Percentiles rank a stretch among this genome's conserved stretches.
phyloP scores from a whole-genome alignment of 2,888 invertebrate species.

The Pachycephus smyrnensis region DNA sequence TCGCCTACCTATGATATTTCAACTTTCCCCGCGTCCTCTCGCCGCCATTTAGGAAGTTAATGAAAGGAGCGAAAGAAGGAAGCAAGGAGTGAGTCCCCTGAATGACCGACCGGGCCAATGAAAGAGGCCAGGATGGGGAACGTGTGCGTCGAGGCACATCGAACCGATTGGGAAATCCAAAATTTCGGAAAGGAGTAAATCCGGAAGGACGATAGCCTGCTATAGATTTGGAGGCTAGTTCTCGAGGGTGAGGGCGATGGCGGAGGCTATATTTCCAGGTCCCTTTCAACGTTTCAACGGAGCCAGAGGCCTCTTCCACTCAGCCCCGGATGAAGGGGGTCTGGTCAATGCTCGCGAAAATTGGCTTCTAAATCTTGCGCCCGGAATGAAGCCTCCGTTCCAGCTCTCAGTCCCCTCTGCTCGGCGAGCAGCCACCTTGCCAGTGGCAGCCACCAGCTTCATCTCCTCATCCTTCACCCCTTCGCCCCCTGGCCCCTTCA shows the following conservation, averaged over 20 bases:
- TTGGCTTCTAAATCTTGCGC: slow-evolving; percentile 63
- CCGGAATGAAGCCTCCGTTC: slow-evolving; percentile 50
- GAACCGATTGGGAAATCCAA: not conserved
- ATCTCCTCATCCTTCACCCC: not conserved
- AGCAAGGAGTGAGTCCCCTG: not conserved
- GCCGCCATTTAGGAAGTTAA: slow-evolving; percentile 44
- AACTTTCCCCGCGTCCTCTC: slow-evolving; percentile 31
- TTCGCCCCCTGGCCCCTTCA: slow-evolving; percentile 26
- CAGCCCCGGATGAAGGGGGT: slow-evolving; percentile 34
- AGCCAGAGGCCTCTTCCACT: slow-evolving; percentile 14
- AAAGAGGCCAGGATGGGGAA: not conserved
- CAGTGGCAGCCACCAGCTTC: not conserved
- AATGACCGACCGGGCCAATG: not conserved
- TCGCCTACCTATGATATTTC: slow-evolving; percentile 30
- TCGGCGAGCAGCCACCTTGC: not conserved
- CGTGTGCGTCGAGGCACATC: slow-evolving; percentile 10
- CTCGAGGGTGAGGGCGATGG: slow-evolving; percentile 1
- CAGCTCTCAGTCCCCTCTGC: slow-evolving; percentile 11
- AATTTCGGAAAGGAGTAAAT: slow-evolving; percentile 12
- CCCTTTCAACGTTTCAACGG: slow-evolving; percentile 9
- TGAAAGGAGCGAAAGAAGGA: slow-evolving; percentile 13
- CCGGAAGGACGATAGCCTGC: not conserved
- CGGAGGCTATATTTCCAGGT: slow-evolving; percentile 1
- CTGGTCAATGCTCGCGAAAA: slow-evolving; percentile 61
- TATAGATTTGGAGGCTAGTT: not conserved